Evolutionary conservation across 2,888 invertebrate genomes (phyloP).

Genomic region (Heliconius charithonia): DNA sequence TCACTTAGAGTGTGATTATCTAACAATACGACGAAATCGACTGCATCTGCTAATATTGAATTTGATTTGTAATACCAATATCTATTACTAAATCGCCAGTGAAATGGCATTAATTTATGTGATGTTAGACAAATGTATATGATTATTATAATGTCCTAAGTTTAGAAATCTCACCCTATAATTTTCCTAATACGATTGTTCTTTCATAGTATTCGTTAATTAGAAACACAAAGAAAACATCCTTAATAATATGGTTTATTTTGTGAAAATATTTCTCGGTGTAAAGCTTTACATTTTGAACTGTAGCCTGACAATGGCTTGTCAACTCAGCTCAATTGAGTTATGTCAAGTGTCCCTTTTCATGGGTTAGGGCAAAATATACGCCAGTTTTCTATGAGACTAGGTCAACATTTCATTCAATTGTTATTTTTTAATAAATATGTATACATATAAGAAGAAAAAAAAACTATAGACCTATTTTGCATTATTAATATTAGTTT

Average conservation of each 20-base stretch:
- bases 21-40: constrained; percentile 26
- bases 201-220: background rate
- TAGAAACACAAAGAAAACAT: background rate
- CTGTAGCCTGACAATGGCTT: constrained; percentile 10
- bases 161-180: too few relatives aligned
- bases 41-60: constrained; percentile 32
- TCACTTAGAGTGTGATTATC: constrained; percentile 17
- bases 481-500: too few relatives aligned
- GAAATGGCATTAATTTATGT: constrained; percentile 20
- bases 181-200: too few relatives aligned
- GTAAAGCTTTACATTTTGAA: background rate
- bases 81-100: constrained; percentile 22
- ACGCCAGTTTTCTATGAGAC: background rate
- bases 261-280: background rate
- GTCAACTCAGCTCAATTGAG: constrained; percentile 15
- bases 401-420: background rate
- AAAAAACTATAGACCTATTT: background rate
- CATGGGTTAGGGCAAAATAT: constrained; percentile 11
- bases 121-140: background rate
- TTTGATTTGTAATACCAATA: constrained; percentile 29
- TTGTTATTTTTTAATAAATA: constrained; percentile 1
- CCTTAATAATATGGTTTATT: background rate
- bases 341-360: constrained; percentile 18
- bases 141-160: too few relatives aligned
- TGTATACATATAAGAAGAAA: background rate